A percentile compares a stretch with the other conserved stretches of the same genome.
Conservation (phyloP, 1,140 invertebrate genomes). For the Archegozetes longisetosus region DNA sequence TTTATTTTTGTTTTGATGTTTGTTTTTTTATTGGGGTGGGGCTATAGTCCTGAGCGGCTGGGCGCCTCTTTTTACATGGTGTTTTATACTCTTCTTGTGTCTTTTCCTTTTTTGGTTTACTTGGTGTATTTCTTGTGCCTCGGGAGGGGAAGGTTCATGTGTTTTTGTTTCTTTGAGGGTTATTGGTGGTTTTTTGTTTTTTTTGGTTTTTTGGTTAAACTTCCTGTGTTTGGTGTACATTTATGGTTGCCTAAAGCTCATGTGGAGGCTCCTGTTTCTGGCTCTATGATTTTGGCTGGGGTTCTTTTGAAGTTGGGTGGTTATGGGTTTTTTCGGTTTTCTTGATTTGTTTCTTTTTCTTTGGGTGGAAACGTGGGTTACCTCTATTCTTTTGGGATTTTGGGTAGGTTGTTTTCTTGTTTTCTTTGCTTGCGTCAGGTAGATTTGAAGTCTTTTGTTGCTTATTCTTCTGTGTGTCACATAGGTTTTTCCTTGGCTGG, state of each 20-base stretch:
- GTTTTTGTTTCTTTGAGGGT: background rate
- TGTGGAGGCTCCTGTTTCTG: conserved; percentile 49
- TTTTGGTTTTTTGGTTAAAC: conserved; percentile 46
- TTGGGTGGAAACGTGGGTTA: conserved; percentile 32
- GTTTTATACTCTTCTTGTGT: conserved; percentile 43
- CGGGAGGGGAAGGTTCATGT: background rate
- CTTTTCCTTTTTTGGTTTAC: conserved; percentile 40
- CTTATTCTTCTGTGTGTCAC: conserved; percentile 44
- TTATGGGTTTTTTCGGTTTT: conserved; percentile 41
- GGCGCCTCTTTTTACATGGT: conserved; percentile 41
- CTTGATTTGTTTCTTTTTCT: conserved; percentile 30
- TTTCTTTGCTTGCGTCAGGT: conserved; percentile 42
- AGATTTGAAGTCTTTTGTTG: conserved; percentile 42
- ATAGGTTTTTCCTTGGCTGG: conserved; percentile 33
- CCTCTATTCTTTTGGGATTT: conserved; percentile 36
- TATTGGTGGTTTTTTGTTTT: conserved; percentile 30
- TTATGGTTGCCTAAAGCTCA: conserved; percentile 52
- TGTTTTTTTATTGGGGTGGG: background rate
- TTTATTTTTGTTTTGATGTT: background rate
- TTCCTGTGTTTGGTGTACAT: conserved; percentile 49
- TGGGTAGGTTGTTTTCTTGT: conserved; percentile 37
- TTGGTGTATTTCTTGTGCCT: conserved; percentile 28
- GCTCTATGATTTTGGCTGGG: conserved; percentile 51
- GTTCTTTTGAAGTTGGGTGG: conserved; percentile 49
- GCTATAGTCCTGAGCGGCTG: conserved; percentile 34